Evolutionary conservation across 2,797 vertebrate genomes (phyloP), one percentile per base, ranked within the genome.

Genomic region (Podarcis lilfordi): DNA sequence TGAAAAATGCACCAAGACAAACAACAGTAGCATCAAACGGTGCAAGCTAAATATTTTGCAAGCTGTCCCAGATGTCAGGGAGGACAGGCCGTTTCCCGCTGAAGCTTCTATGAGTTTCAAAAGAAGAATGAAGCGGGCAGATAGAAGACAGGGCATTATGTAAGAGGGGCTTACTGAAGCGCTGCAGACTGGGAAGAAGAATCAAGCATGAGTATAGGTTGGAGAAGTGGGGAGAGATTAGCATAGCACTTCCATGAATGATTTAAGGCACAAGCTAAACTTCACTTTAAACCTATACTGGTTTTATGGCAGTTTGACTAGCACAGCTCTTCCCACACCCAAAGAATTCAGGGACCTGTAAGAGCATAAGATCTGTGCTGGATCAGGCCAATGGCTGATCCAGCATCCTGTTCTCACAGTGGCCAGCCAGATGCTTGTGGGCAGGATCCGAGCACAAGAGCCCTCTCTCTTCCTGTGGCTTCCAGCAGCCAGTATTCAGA

Each of bases 1-100:
- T 32, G 45, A 76, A 80, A 74, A 61, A 84, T 35, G 23, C 50
- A 15, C 69, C 19, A 40, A 23, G 87, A 32, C n/a, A 89, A 88
- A 93, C 71, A 76, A 66, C 3, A 2, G 13, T 29, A n/a, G 29
- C 8, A 50, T 64, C 29, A 32, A 61, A 17, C 11, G 13, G 27
- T 13, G 21, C 77, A 32, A 10, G 50, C 90, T 87, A 80, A 85
- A 25, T 10, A 61, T 76, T 40, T 37, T 21, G 15, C 29, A n/a
- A n/a, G 11, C 23, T 69, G 29, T 19, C 55, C 35, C 4, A 4
- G 71, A 27, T 27, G 11, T 66, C 37, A 35, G 15, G 55, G 80
- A 27, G n/a, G 35, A 23, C 55, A 25, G 25, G 21, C n/a, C 5
- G 2, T 35, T 35, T 50, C 76, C 15, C 43, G 17, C 4, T 5